Conservation (phyloP, 2,888 invertebrate genomes). For the Ennomos fuscantarius region DNA sequence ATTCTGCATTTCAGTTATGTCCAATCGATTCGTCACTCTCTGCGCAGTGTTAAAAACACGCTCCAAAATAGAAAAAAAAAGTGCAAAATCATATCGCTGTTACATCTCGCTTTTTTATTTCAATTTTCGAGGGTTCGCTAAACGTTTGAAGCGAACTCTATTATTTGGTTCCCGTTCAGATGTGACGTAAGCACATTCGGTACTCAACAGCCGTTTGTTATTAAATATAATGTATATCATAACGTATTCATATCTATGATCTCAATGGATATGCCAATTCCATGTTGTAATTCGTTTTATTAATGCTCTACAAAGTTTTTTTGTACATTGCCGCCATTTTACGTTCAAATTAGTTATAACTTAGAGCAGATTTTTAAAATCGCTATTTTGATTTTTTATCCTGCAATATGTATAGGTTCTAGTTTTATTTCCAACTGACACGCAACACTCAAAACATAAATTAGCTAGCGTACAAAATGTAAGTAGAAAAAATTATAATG, state of each 20-base stretch:
- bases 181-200: conserved; percentile 82
- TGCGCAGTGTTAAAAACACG: conserved; percentile 70
- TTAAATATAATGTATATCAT: conserved; percentile 83
- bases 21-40: conserved; percentile 65
- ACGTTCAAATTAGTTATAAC: conserved; percentile 1
- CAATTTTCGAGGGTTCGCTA: conserved; percentile 83
- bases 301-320: conserved; percentile 17
- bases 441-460: conserved; percentile 38
- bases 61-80: conserved; percentile 70
- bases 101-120: conserved; percentile 84
- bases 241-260: conserved; percentile 81
- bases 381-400: conserved; percentile 4
- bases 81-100: conserved; percentile 84
- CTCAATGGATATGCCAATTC: conserved; percentile 68
- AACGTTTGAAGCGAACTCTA: conserved; percentile 82
- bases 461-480: conserved; percentile 54
- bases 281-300: conserved; percentile 32
- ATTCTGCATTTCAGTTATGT: conserved; percentile 47
- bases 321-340: conserved; percentile 14
- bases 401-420: neutral
- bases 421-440: conserved; percentile 23
- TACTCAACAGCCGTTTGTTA: conserved; percentile 78
- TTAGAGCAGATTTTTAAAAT: no score
- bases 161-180: conserved; percentile 70
- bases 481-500: conserved; percentile 60